These are phyloP conservation scores for Coptodon rendalli DNA, from an alignment of 2,113 vertebrate species.

Conservation along the genomic window DNA sequence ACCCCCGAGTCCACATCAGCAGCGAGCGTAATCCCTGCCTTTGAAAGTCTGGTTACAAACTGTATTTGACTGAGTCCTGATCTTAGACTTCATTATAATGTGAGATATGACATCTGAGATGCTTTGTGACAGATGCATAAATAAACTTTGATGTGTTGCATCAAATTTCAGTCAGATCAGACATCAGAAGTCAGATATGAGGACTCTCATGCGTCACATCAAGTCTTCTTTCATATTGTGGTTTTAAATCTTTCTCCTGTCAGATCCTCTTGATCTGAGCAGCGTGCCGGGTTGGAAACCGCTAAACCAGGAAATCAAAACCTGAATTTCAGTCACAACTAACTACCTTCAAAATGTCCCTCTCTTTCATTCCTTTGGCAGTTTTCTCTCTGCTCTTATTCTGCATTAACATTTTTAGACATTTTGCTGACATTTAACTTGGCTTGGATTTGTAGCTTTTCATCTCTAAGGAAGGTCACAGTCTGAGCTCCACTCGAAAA, in stretches of 20 bases:
- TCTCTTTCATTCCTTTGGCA: too few relatives aligned
- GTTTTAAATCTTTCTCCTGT: background rate
- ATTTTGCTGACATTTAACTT: background rate
- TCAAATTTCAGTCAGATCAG: background rate
- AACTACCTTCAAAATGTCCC: background rate
- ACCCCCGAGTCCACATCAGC: rapidly evolving
- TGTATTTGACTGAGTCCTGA: background rate
- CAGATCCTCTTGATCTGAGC: background rate
- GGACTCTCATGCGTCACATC: background rate
- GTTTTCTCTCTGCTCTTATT: background rate
- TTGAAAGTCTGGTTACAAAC: background rate
- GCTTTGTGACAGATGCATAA: background rate
- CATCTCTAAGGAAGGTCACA: background rate
- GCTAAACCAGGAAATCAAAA: background rate
- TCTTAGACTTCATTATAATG: background rate
- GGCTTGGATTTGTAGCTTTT: background rate
- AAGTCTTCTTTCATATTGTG: background rate
- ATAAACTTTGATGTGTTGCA: background rate
- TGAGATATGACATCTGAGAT: background rate
- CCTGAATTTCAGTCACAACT: background rate
- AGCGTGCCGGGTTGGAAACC: background rate
- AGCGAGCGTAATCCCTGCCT: background rate
- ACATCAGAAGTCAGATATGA: background rate
- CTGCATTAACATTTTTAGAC: background rate
- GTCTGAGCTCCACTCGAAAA: background rate